These are phyloP conservation scores for Ypsolopha scabrella DNA, from an alignment of 2,888 invertebrate species.

Conservation along the genomic window DNA sequence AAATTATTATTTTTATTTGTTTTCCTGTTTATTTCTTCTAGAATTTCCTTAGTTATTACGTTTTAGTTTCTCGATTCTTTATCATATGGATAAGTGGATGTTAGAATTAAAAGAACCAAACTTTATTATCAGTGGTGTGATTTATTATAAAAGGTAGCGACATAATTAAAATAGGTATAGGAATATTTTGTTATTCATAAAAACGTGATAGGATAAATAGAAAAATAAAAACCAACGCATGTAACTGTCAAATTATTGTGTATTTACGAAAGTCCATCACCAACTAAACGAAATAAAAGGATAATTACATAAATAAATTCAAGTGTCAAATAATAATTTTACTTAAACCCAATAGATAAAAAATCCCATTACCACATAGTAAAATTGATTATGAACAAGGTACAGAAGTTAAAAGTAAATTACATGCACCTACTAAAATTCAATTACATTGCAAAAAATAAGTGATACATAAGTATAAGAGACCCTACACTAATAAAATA, in stretches of 20 bases:
- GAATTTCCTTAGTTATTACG: background rate
- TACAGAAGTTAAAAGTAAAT: background rate
- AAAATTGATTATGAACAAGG: background rate
- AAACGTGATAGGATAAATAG: background rate
- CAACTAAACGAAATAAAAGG: constrained; percentile 10
- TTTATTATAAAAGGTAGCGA: constrained; percentile 29
- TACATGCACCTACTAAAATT: background rate
- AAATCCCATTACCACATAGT: background rate
- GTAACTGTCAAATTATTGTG: constrained; percentile 17
- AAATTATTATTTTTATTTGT: background rate
- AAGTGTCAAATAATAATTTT: constrained; percentile 6
- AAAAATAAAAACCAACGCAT: constrained; percentile 10
- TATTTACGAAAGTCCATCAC: constrained; percentile 12
- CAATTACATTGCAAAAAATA: background rate
- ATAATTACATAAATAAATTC: constrained; percentile 14
- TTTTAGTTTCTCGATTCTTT: constrained; percentile 5
- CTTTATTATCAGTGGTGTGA: constrained; percentile 34
- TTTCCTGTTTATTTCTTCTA: background rate
- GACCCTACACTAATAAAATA: background rate
- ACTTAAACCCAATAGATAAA: background rate
- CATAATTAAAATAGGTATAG: background rate
- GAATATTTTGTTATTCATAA: background rate
- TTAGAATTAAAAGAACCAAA: constrained; percentile 33
- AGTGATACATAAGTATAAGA: background rate
- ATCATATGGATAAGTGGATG: constrained; percentile 21